Base-by-base conservation (phyloP, 2,888 invertebrate genomes). In the Panopea generosa region DNA sequence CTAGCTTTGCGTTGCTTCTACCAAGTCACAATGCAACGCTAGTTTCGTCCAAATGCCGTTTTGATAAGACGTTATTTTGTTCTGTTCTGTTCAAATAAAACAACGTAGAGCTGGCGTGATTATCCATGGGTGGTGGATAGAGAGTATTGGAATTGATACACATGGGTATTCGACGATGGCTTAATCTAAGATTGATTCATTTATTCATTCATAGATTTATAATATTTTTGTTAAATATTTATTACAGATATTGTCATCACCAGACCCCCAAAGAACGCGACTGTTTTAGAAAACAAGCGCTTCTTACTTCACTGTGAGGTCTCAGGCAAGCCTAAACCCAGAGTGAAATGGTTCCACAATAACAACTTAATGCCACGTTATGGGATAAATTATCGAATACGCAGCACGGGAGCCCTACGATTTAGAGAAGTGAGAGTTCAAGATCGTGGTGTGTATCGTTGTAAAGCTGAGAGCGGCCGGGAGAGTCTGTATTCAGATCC, bases 391-490 rank as follows among this genome's bases (percentile, higher is more conserved):
- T 89, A 86, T 71, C 67, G 73, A 45, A 84, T 86, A 55, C 69
- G 75, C n/a, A 72, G 65, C 38, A 79, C 84, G 2, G 88, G 88
- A 7, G 69, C 84, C 9, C 75, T 90, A n/a, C 84, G 87, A 6
- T 88, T 89, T 61, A 74, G 67, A 24, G 61, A 86, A 16, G 85
- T 89, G 11, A 65, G 77, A 27, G 84, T 87, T 0, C 40, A 80
- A 0, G 86, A 90, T 61, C 74, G 84, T 47, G 90, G 90, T 2
- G 62, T 61, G n/a, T 90, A 90, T 59, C 72, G 75, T 24, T 90
- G 90, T 72, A 81, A 82, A 43, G 89, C 81, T 2, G 82, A 82
- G 45, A 86, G 86, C 74, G 81, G 74, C 6, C 73, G 67, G 38
- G 81, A 84, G 20, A 62, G 74, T 14, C 57, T 81, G 16, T 61